Conservation (phyloP, 2,888 invertebrate species). For the Tiliacea aurago region DNA sequence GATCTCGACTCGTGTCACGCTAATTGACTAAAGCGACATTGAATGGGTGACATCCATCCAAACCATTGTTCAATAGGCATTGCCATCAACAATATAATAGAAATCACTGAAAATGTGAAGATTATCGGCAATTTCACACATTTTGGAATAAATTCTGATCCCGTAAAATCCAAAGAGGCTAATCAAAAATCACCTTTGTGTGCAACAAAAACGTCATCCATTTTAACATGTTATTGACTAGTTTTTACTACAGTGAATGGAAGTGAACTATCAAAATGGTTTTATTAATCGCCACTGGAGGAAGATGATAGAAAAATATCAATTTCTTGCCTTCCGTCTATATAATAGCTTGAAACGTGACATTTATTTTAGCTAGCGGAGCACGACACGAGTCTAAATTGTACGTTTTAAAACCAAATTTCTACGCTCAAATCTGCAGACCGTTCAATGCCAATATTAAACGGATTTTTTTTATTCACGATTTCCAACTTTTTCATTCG, state of each 20-base stretch:
- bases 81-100: conserved; percentile 9
- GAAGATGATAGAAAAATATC: conserved; percentile 69
- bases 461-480: conserved; percentile 87
- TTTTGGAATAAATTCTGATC: conserved; percentile 15
- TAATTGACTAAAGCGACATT: conserved; percentile 41
- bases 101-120: conserved; percentile 1
- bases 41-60: conserved; percentile 11
- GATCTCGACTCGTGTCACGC: conserved; percentile 35
- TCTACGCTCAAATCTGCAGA: conserved; percentile 82
- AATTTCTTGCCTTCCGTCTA: conserved; percentile 62
- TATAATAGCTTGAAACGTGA: conserved; percentile 71
- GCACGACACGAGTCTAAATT: conserved; percentile 76
- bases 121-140: conserved; percentile 6
- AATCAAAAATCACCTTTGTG: conserved; percentile 20
- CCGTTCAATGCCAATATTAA: conserved; percentile 88
- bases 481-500: conserved; percentile 87
- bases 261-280: conserved; percentile 62
- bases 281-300: conserved; percentile 54
- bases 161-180: conserved; percentile 15
- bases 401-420: conserved; percentile 77
- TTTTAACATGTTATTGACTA: conserved; percentile 30
- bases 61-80: conserved; percentile 20
- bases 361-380: conserved; percentile 72
- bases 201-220: conserved; percentile 24
- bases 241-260: conserved; percentile 55